phyloP scores from a whole-genome alignment of 2,888 invertebrate genomes.

The Drosophila maculinotata region DNA sequence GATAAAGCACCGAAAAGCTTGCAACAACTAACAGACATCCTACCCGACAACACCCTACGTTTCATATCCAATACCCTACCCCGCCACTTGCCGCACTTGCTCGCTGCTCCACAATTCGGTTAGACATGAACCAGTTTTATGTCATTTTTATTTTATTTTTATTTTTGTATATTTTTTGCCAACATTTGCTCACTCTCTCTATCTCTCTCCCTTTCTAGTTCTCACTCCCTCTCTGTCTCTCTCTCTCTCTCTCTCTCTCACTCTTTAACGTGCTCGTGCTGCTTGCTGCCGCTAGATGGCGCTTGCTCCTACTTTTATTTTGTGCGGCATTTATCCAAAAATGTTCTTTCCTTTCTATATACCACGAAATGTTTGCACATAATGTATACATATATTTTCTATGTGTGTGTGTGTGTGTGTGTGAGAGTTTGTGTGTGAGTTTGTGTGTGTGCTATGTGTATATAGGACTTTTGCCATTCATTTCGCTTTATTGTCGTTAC shows the following conservation, averaged over 20 bases:
- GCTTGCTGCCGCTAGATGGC: constrained; percentile 65
- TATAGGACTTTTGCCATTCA: constrained; percentile 67
- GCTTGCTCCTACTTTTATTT: constrained; percentile 39
- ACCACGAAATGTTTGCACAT: constrained; percentile 12
- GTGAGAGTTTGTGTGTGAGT: constrained; percentile 6
- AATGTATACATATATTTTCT: constrained; percentile 3
- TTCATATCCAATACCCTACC: not conserved
- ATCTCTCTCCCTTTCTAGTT: constrained; percentile 2
- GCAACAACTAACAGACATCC: constrained; percentile 33
- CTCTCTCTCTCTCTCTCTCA: not conserved
- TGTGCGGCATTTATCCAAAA: constrained; percentile 51
- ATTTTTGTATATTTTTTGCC: constrained; percentile 45
- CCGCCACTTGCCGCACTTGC: not conserved
- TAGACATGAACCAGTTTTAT: constrained; percentile 73
- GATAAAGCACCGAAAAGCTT: constrained; percentile 34
- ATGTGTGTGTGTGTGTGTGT: constrained; percentile 2
- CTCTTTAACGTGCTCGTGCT: constrained; percentile 27
- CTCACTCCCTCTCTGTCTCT: constrained; percentile 4
- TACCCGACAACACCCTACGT: constrained; percentile 1
- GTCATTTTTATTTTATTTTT: constrained; percentile 43
- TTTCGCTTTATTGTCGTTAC: constrained; percentile 71
- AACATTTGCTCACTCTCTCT: constrained; percentile 28
- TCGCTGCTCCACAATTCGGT: constrained; percentile 52
- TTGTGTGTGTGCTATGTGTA: constrained; percentile 31
- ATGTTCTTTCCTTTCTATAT: constrained; percentile 36